Base-by-base conservation (phyloP, 2,888 invertebrate species). In the Psylliodes chrysocephalus region DNA sequence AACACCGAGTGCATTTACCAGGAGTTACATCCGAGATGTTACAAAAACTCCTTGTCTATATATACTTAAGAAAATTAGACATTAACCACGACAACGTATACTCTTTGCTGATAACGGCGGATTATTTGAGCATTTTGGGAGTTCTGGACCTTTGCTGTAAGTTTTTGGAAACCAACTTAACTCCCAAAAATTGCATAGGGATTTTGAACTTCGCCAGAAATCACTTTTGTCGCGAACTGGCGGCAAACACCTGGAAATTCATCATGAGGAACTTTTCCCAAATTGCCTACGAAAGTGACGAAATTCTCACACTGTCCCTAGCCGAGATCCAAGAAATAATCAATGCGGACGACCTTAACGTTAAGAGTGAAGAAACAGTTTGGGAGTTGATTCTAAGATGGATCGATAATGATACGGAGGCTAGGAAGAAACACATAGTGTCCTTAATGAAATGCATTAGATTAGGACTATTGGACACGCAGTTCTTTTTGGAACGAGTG, bases 401-500 rank as follows among this genome's bases (percentile, higher is more conserved):
- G 96, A 93, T 96, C 61, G 90, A 94, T 74, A 86, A 89, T 72
- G 90, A 93, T 73, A 88, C 91, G 0, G 89, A 90, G 17, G 83
- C 83, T 14, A 88, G 96, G 46, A 91, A 90, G 82, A 85, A 85
- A 59, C 86, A 92, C 78, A 91, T 95, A 19, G 91, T 93, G 1
- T 87, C 90, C 55, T 82, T 95, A 17, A 91, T 94, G 90, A 88
- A 88, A 65, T 91, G 91, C 72, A 91, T 94, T 70, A 87, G 94
- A 17, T 86, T 95, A 91, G 95, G 68, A 1, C 84, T 96, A 25
- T 85, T 96, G 75, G 93, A 95, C 71, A 94, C 95, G 1, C 87
- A 94, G 85, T 96, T 91, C 81, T 96, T 96, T 81, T 86, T 95
- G 79, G 95, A 96, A 80, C 90, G 91, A 77, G 94, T 95, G 0